phyloP scores from a whole-genome alignment of 2,797 vertebrate genomes.

The Pelochelys cantorii region DNA sequence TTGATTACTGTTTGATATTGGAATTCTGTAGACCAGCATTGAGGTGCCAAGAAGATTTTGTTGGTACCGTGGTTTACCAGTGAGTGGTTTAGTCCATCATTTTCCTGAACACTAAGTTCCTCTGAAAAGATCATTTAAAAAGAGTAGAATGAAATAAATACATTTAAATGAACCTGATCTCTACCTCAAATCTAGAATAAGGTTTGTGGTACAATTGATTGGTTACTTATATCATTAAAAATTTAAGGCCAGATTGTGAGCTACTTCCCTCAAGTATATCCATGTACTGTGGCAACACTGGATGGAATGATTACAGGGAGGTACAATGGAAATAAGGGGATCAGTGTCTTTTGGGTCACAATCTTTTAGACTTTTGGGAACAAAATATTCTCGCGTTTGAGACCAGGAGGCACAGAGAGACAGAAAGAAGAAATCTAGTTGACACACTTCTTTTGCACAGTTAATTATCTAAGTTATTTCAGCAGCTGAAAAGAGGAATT shows the following conservation, averaged over 20 bases:
- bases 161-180: neutral
- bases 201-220: neutral
- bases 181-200: neutral
- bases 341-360: too few species aligned
- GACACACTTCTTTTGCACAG: neutral
- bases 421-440: neutral
- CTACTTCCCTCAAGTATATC: neutral
- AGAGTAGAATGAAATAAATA: neutral
- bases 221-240: neutral
- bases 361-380: neutral
- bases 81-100: neutral
- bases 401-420: neutral
- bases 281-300: neutral
- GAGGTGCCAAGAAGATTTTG: neutral
- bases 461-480: neutral
- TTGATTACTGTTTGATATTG: neutral
- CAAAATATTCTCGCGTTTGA: fast-evolving
- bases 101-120: neutral
- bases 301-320: neutral
- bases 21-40: neutral
- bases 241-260: neutral
- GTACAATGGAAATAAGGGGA: neutral
- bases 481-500: neutral
- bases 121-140: neutral
- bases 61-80: neutral